phyloP scores from a whole-genome alignment of 2,888 invertebrate species.

The Sinohyriopsis cumingii region DNA sequence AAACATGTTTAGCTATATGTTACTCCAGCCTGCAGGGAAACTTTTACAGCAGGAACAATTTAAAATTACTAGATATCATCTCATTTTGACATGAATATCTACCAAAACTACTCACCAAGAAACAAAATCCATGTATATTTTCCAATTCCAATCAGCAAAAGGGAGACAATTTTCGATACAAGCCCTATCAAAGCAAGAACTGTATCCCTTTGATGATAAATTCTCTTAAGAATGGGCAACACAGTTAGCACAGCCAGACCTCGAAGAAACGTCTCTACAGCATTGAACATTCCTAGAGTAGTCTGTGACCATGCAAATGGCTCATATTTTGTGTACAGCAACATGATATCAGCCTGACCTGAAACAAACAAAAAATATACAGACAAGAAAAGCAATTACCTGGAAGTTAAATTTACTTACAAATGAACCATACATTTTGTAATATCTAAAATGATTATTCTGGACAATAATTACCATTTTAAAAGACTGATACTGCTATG shows the following conservation, averaged over 20 bases:
- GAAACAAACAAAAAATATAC: constrained; percentile 43
- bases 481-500: too few relatives aligned
- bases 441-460: too few relatives aligned
- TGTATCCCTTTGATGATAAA: constrained; percentile 58
- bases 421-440: too few relatives aligned
- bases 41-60: too few relatives aligned
- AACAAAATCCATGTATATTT: constrained; percentile 65
- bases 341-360: constrained; percentile 86
- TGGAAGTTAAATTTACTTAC: too few relatives aligned
- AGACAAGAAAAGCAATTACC: too few relatives aligned
- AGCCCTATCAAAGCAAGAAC: constrained; percentile 69
- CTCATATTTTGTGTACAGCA: constrained; percentile 80
- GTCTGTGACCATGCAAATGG: constrained; percentile 83
- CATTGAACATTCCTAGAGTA: constrained; percentile 79
- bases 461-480: too few relatives aligned
- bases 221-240: constrained; percentile 61
- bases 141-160: constrained; percentile 68
- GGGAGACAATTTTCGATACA: constrained; percentile 66
- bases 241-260: constrained; percentile 63
- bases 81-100: not conserved
- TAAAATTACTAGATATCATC: not conserved
- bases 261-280: constrained; percentile 76
- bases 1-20: too few relatives aligned
- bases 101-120: constrained; percentile 61
- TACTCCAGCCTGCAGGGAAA: too few relatives aligned